Percentiles rank a stretch among this genome's conserved stretches.
Conservation (phyloP, 92 coral and sea anemone species). For the Ricordea florida region DNA sequence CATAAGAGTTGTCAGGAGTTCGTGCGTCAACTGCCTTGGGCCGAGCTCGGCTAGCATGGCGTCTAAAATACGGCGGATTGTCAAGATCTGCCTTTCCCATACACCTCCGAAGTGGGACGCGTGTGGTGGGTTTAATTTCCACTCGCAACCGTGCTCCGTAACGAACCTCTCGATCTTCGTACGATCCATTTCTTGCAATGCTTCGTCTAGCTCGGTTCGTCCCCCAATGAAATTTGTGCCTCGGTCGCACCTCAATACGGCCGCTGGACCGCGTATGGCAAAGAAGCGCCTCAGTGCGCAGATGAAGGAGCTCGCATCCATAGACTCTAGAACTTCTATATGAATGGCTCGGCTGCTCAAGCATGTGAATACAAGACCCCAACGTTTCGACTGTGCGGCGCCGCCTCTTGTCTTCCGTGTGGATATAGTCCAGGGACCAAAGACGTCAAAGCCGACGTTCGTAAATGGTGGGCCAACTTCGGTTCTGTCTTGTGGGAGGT, state of each 20-base stretch:
- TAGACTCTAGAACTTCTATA: background rate
- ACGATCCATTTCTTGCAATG: background rate
- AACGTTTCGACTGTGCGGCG: background rate
- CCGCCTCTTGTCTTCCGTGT: background rate
- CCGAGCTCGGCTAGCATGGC: background rate
- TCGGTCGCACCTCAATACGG: conserved; percentile 5
- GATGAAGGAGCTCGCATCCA: conserved; percentile 13
- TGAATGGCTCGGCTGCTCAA: background rate
- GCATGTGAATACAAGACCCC: conserved; percentile 10
- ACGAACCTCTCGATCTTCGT: background rate
- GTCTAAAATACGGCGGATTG: conserved; percentile 2
- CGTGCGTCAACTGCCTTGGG: background rate
- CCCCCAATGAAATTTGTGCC: conserved; percentile 32
- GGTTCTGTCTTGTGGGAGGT: conserved; percentile 27
- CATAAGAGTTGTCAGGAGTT: background rate
- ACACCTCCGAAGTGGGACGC: background rate
- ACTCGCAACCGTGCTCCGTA: conserved; percentile 16
- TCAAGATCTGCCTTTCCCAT: background rate
- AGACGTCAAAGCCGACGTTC: conserved; percentile 16
- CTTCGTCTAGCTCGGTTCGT: conserved; percentile 14
- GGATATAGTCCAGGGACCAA: conserved; percentile 1
- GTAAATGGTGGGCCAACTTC: conserved; percentile 11
- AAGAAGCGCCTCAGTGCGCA: background rate
- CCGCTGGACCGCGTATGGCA: background rate
- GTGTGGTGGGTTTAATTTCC: conserved; percentile 11